Evolutionary conservation across 2,113 vertebrate genomes (phyloP).

Genomic region (Motacilla tschutschensis): DNA sequence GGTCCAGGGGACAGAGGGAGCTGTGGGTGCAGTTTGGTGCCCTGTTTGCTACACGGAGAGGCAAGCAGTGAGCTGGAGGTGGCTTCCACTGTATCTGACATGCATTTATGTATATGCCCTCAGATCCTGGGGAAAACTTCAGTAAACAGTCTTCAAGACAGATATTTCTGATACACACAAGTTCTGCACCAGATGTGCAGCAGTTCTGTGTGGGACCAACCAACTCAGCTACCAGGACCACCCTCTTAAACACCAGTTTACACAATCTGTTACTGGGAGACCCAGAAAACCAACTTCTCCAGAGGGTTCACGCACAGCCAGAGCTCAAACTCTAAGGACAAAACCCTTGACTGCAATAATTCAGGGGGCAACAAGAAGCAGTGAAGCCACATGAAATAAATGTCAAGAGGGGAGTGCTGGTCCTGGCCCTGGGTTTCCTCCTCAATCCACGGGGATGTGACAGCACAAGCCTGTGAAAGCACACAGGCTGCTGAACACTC

Average conservation of each 20-base stretch:
- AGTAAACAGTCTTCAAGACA: background rate
- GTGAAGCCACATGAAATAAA: background rate
- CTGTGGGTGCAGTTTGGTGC: background rate
- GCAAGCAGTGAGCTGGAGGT: background rate
- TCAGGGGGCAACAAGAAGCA: background rate
- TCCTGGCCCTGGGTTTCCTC: background rate
- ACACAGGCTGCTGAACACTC: background rate
- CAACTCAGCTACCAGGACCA: background rate
- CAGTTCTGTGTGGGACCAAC: background rate
- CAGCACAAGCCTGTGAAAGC: background rate
- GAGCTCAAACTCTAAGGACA: background rate
- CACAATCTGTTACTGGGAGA: background rate
- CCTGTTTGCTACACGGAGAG: background rate
- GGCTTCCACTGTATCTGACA: background rate
- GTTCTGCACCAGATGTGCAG: background rate
- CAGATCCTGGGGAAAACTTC: background rate
- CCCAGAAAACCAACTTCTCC: background rate
- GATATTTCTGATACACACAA: background rate
- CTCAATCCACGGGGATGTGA: fast-evolving
- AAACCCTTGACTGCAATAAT: background rate
- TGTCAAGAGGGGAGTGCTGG: background rate
- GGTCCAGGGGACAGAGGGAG: background rate
- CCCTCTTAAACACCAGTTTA: background rate
- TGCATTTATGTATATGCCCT: background rate
- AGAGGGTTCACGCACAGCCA: background rate